A percentile compares a stretch with the other conserved stretches of the same genome.
Conservation (phyloP, 2,888 invertebrate genomes). For the Tenthredo mesomela region DNA sequence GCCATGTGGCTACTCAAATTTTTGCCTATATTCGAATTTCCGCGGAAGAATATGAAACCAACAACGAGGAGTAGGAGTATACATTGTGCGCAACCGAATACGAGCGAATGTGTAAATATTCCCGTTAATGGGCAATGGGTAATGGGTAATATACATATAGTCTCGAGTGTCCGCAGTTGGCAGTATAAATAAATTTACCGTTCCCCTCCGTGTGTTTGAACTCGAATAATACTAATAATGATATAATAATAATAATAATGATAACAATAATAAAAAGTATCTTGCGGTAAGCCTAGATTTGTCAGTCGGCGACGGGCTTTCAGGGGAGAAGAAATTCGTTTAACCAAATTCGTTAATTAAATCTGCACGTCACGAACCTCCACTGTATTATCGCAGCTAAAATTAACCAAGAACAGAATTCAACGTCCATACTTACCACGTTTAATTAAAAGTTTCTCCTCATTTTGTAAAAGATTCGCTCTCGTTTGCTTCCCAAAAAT, state of each 20-base stretch:
- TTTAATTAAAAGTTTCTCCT: conserved; percentile 16
- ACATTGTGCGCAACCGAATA: conserved; percentile 38
- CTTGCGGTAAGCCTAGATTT: conserved; percentile 32
- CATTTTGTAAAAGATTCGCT: neutral
- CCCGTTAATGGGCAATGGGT: conserved; percentile 38
- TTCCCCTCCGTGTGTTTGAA: neutral
- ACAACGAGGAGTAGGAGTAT: neutral
- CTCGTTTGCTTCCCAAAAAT: neutral
- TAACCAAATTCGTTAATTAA: conserved; percentile 25
- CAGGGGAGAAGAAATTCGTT: neutral
- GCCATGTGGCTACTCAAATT: conserved; percentile 51
- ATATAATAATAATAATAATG: neutral
- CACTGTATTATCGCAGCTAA: neutral
- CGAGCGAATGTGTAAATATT: conserved; percentile 42
- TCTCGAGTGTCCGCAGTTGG: conserved; percentile 44
- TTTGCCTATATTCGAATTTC: conserved; percentile 55
- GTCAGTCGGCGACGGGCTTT: neutral
- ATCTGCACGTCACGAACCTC: conserved; percentile 25
- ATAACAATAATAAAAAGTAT: conserved; percentile 9
- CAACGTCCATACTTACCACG: neutral
- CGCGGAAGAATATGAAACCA: conserved; percentile 42
- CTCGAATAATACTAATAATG: neutral
- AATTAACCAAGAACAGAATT: neutral
- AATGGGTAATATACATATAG: conserved; percentile 43
- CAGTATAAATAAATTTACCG: conserved; percentile 41